phyloP scores from a whole-genome alignment of 2,888 invertebrate species.

The Heliconius aoede region DNA sequence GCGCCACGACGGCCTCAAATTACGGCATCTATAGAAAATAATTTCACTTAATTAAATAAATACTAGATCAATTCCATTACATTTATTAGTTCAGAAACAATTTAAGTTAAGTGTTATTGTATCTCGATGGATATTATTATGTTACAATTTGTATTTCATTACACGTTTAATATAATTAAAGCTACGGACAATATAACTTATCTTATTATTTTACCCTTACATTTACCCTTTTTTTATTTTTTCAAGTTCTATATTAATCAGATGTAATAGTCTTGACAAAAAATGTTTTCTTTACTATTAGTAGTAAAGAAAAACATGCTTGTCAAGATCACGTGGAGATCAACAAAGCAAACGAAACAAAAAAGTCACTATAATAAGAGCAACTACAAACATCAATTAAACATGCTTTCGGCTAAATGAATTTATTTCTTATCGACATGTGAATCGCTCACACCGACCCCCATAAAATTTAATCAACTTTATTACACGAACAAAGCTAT shows the following conservation, averaged over 20 bases:
- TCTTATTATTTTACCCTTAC: too few species aligned
- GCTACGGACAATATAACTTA: background rate
- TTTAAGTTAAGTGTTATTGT: background rate
- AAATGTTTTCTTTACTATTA: too few species aligned
- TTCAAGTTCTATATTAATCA: too few species aligned
- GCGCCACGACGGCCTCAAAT: background rate
- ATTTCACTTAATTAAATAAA: background rate
- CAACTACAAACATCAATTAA: background rate
- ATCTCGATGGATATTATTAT: background rate
- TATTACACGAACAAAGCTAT: background rate
- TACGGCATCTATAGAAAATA: background rate
- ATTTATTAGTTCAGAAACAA: background rate
- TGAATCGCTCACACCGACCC: background rate
- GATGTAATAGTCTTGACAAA: too few species aligned
- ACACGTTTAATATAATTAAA: background rate
- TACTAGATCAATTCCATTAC: background rate
- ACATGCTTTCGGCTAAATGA: slow-evolving; percentile 13
- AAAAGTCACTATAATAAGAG: background rate
- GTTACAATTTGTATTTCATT: background rate
- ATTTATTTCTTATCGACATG: background rate
- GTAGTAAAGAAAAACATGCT: background rate
- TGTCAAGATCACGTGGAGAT: background rate
- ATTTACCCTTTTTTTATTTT: too few species aligned
- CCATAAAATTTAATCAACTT: slow-evolving; percentile 8
- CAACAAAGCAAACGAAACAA: too few species aligned